Conservation (phyloP, 92 coral and sea anemone species). For the Porites cylindrica region DNA sequence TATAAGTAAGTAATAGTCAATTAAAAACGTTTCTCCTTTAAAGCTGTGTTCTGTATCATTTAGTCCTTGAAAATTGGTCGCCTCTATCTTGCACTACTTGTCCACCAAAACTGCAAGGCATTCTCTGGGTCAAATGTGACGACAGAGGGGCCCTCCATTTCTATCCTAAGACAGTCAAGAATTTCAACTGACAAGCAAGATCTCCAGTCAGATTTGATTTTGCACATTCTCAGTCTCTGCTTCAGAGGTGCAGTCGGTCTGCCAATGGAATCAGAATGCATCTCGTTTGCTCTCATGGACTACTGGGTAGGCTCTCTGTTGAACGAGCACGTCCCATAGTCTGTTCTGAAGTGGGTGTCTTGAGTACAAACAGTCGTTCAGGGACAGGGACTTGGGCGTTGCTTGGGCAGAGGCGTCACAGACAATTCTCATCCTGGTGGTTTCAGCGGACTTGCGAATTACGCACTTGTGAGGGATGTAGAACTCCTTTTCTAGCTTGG, state of each 20-base stretch:
- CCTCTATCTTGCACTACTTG: not conserved
- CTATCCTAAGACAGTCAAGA: constrained; percentile 46
- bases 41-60: constrained; percentile 5
- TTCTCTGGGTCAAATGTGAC: constrained; percentile 39
- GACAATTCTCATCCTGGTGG: constrained; percentile 31
- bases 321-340: constrained; percentile 25
- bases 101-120: constrained; percentile 30
- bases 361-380: constrained; percentile 41
- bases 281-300: constrained; percentile 29
- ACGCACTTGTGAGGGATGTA: constrained; percentile 38
- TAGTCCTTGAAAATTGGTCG: constrained; percentile 1
- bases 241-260: not conserved
- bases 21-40: not conserved
- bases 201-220: constrained; percentile 57
- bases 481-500: constrained; percentile 21
- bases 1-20: not conserved
- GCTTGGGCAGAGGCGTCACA: constrained; percentile 44
- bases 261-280: constrained; percentile 37
- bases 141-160: constrained; percentile 39
- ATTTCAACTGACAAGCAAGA: constrained; percentile 44
- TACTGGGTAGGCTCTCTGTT: constrained; percentile 31
- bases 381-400: constrained; percentile 16
- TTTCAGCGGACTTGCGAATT: constrained; percentile 30
- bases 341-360: constrained; percentile 32
- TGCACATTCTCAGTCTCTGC: constrained; percentile 39